Evolutionary conservation across 2,113 vertebrate species (phyloP).

Genomic region (Sinocyclocheilus anophthalmus): DNA sequence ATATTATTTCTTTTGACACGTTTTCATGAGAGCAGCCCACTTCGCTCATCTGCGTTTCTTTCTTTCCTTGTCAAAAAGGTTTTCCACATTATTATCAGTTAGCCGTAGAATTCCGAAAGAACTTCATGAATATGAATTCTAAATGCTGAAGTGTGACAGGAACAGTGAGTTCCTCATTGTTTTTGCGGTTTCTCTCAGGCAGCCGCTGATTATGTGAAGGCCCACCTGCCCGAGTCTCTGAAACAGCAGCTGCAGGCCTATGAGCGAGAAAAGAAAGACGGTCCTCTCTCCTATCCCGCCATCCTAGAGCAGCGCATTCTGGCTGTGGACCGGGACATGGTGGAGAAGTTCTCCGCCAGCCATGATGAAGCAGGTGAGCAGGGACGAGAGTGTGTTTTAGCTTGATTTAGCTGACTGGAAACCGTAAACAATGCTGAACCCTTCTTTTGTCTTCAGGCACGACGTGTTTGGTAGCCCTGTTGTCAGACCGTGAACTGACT

Average conservation of each 20-base stretch:
- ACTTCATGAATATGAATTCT: not conserved
- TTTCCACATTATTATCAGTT: not conserved
- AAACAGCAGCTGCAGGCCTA: conserved; percentile 92
- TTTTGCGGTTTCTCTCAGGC: conserved; percentile 74
- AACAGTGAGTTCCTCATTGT: not conserved
- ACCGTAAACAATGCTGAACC: not conserved
- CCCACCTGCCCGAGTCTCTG: conserved; percentile 88
- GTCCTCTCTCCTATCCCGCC: conserved; percentile 84
- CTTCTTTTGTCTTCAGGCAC: conserved; percentile 79
- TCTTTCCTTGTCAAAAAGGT: not conserved
- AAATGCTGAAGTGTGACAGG: not conserved
- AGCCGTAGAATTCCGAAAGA: not conserved
- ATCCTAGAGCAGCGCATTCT: conserved; percentile 96
- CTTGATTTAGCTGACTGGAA: not conserved
- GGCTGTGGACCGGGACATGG: conserved; percentile 89
- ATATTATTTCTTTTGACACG: too few species aligned
- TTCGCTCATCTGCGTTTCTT: not conserved
- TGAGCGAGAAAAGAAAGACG: conserved; percentile 92
- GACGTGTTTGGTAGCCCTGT: conserved; percentile 91
- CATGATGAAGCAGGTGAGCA: conserved; percentile 94
- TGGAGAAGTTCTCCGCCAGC: conserved; percentile 90
- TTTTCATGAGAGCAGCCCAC: not conserved
- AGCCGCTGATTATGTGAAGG: conserved; percentile 94
- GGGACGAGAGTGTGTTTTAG: not conserved
- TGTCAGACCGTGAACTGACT: conserved; percentile 92